Evolutionary conservation across 2,888 invertebrate species (phyloP), one percentile per base, ranked within the genome.

Genomic region (Perdita meconis): DNA sequence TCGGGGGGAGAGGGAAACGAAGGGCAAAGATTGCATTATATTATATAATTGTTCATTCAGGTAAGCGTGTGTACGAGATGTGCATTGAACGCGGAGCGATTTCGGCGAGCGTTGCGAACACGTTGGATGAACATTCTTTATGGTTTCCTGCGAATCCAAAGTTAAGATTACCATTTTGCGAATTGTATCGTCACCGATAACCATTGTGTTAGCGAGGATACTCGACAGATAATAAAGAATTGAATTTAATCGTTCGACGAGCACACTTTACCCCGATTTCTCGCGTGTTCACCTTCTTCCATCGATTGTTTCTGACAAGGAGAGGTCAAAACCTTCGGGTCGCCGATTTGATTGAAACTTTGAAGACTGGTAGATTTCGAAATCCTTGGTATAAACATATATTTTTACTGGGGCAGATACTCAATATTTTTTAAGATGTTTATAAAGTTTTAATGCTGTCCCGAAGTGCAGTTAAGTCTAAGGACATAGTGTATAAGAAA

Each of bases 151-250:
- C 78, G 82, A 80, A 86, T 83, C 82, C 70, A 56, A 80, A 84
- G 56, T 57, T 82, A 88, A 70, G 78, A 86, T 84, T 85, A 85
- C 72, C 65, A 84, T 88, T n/a, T 30, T 87, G 84, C 86, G 79
- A 19, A 86, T 84, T 89, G 88, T 91, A 89, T 80, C 47, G 47
- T 22, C 82, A 86, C 80, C 84, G 80, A 85, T 88, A 89, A 88
- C 73, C 79, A 80, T 87, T 90, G 85, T 91, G 89, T 89, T 88
- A 89, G 86, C 75, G 79, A 86, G 74, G 79, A 83, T 80, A 78
- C 78, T 85, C 80, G 76, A 75, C 79, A 83, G 82, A 85, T 87
- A 91, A 90, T 91, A 91, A 90, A 90, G 82, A 89, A 89, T 83
- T 87, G 78, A 86, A 90, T 89, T 90, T 88, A 89, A 88, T 88